These are phyloP conservation scores for Columbina picui DNA, from an alignment of 2,113 vertebrate genomes.

Conservation along the genomic window DNA sequence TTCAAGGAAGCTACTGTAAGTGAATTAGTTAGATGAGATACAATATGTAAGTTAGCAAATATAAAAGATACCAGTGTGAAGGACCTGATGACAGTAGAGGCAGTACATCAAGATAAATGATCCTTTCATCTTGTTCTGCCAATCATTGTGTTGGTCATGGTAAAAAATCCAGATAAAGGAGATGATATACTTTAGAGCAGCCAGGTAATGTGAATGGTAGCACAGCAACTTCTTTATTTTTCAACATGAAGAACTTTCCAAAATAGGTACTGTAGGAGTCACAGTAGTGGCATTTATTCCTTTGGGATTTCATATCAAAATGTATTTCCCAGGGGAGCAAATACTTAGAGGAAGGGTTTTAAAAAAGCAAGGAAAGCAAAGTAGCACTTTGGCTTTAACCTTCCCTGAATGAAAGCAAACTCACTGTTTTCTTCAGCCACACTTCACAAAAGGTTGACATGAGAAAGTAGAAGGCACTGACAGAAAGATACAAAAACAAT, in stretches of 20 bases:
- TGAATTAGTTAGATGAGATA: neutral
- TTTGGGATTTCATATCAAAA: neutral
- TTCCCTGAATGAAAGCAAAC: neutral
- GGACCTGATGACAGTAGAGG: neutral
- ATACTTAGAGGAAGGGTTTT: neutral
- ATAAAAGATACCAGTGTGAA: neutral
- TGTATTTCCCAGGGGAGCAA: neutral
- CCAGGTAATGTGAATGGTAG: neutral
- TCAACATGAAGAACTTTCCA: neutral
- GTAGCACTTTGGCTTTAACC: neutral
- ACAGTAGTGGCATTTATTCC: neutral
- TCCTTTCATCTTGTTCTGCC: conserved; percentile 4
- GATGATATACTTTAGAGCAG: neutral
- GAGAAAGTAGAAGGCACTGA: neutral
- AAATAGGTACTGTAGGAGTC: neutral
- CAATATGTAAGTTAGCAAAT: neutral
- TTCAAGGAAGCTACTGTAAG: neutral
- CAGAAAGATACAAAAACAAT: neutral
- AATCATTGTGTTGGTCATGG: neutral
- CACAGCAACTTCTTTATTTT: neutral
- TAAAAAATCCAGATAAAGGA: neutral
- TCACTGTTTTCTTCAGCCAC: neutral
- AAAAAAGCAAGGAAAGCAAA: neutral
- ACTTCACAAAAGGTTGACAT: neutral
- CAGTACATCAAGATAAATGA: neutral